Evolutionary conservation across 2,888 invertebrate species (phyloP).

Genomic region (Barypeithes pellucidus): DNA sequence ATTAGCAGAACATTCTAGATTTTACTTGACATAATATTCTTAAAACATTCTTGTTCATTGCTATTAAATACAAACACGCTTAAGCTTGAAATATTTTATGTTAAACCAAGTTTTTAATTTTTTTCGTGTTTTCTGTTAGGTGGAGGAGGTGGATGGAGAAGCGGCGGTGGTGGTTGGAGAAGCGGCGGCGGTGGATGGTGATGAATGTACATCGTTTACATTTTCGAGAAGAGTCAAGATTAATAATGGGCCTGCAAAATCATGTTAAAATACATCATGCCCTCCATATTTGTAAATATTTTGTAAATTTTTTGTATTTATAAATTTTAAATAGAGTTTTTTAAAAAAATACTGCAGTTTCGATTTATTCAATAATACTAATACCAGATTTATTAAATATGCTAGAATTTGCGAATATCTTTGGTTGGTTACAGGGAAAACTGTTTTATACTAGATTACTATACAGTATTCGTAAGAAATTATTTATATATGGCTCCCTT

Average conservation of each 20-base stretch:
- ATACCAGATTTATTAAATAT: not conserved
- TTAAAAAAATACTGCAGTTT: not conserved
- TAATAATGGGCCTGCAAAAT: not conserved
- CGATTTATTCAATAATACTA: not conserved
- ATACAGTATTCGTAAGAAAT: no score
- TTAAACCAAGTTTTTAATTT: no score
- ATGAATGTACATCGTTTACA: slow-evolving; percentile 31
- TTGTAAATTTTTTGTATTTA: slow-evolving; percentile 48
- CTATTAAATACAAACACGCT: no score
- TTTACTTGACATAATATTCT: no score
- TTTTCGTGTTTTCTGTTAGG: slow-evolving; percentile 8
- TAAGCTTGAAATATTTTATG: no score
- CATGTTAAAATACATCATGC: slow-evolving; percentile 7
- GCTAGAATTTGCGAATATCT: no score
- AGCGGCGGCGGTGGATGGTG: slow-evolving; percentile 46
- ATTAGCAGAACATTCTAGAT: no score
- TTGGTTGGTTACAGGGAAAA: no score
- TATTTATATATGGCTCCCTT: no score
- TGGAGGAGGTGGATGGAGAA: slow-evolving; percentile 43
- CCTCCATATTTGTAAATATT: slow-evolving; percentile 48
- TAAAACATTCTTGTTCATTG: no score
- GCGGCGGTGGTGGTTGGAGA: slow-evolving; percentile 36
- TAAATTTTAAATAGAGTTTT: slow-evolving; percentile 13
- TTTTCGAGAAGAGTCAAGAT: not conserved
- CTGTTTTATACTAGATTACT: no score